These are phyloP conservation scores for Cassiopea andromeda DNA, from an alignment of 30 jellyfish, hydroid and myxozoan species.

Conservation along the genomic window DNA sequence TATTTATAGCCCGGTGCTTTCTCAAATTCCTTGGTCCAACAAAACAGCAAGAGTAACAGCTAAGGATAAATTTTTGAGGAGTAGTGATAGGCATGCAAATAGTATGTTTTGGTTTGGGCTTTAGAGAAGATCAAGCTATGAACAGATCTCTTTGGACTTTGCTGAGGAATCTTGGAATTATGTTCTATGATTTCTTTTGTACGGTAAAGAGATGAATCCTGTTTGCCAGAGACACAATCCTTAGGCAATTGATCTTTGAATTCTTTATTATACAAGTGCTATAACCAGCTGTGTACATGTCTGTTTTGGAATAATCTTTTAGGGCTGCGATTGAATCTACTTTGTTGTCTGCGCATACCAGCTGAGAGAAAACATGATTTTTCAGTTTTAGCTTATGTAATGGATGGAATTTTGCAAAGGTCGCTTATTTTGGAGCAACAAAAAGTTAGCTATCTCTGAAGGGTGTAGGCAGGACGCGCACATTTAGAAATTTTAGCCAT, in stretches of 20 bases:
- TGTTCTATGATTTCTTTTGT: not conserved
- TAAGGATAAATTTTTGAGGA: not conserved
- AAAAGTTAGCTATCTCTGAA: not conserved
- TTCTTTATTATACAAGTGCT: not conserved
- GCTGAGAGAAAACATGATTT: conserved; percentile 6
- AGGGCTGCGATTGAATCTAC: not conserved
- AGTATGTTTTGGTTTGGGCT: not conserved
- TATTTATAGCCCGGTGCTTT: too few relatives aligned
- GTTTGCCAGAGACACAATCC: too few relatives aligned
- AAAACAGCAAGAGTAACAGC: not conserved
- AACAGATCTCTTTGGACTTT: not conserved
- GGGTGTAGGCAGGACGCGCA: not conserved
- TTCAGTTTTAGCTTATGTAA: not conserved
- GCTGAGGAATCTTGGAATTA: not conserved
- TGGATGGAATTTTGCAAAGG: not conserved
- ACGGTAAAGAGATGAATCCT: not conserved
- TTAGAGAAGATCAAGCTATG: too few relatives aligned
- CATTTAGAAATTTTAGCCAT: not conserved
- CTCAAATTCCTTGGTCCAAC: not conserved
- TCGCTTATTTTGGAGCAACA: not conserved
- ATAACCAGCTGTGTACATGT: not conserved
- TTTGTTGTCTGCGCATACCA: not conserved
- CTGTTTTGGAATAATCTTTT: too few relatives aligned
- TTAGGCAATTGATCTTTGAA: too few relatives aligned
- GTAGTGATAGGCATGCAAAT: not conserved